phyloP scores from a whole-genome alignment of 2,113 vertebrate species.

The Bubo blakistoni region DNA sequence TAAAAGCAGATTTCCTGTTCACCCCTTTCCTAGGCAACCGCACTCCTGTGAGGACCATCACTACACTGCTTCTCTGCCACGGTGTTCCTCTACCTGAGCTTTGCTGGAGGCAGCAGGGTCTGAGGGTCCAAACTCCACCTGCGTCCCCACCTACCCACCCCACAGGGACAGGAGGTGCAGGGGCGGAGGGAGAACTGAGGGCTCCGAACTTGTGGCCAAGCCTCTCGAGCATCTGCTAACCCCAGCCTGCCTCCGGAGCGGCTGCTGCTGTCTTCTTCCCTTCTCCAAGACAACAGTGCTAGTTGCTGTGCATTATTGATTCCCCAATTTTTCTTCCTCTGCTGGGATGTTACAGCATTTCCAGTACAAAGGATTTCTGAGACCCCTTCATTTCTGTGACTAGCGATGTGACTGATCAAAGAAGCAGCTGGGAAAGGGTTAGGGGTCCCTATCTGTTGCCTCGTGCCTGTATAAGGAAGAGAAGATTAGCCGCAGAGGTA shows the following conservation, averaged over 20 bases:
- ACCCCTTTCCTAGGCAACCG: background rate
- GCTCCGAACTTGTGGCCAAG: background rate
- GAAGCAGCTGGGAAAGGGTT: background rate
- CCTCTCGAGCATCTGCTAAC: background rate
- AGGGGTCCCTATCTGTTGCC: background rate
- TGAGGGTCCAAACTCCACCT: background rate
- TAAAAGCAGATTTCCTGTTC: background rate
- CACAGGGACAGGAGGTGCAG: background rate
- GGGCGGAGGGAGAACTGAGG: rapidly evolving
- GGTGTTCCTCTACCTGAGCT: background rate
- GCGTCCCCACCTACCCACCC: background rate
- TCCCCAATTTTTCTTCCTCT: background rate
- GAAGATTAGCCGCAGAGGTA: background rate
- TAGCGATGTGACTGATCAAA: background rate
- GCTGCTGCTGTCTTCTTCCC: background rate
- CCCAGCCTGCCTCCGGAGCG: background rate
- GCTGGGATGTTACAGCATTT: background rate
- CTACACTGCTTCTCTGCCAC: background rate
- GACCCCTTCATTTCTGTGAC: background rate
- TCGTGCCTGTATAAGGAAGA: background rate
- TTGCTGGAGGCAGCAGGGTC: background rate
- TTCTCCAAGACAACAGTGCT: background rate
- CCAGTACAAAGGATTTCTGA: background rate
- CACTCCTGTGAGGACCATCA: background rate
- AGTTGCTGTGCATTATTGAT: background rate